Conservation (phyloP, 2,888 invertebrate genomes). For the Metacarcinus magister region DNA sequence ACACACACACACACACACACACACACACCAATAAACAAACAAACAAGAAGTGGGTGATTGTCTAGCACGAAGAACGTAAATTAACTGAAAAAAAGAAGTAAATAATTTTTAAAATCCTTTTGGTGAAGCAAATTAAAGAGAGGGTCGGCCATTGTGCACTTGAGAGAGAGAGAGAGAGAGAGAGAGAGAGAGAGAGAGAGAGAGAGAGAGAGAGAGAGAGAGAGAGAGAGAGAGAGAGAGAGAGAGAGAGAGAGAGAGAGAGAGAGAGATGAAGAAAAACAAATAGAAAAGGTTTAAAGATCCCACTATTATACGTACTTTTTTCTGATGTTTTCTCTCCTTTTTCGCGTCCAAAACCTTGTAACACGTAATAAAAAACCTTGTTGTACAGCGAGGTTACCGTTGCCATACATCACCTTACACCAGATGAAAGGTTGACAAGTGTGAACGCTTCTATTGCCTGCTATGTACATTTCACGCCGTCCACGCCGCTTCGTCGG, state of each 20-base stretch:
- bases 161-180: conserved; percentile 38
- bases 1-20: too few species aligned
- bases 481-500: too few species aligned
- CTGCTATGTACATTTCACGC: too few species aligned
- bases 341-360: neutral
- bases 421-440: too few species aligned
- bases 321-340: neutral
- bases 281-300: too few species aligned
- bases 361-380: neutral
- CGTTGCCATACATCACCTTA: too few species aligned
- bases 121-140: neutral
- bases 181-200: conserved; percentile 45
- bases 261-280: too few species aligned
- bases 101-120: neutral
- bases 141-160: neutral
- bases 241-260: too few species aligned
- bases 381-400: neutral
- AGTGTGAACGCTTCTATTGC: too few species aligned
- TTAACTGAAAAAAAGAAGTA: neutral
- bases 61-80: neutral
- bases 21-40: too few species aligned
- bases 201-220: conserved; percentile 43
- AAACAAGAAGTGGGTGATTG: neutral
- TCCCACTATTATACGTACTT: neutral
- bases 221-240: neutral